Evolutionary conservation across 2,797 vertebrate species (phyloP), one percentile per base, ranked within the genome.

Genomic region (Lophotriccus pileatus): DNA sequence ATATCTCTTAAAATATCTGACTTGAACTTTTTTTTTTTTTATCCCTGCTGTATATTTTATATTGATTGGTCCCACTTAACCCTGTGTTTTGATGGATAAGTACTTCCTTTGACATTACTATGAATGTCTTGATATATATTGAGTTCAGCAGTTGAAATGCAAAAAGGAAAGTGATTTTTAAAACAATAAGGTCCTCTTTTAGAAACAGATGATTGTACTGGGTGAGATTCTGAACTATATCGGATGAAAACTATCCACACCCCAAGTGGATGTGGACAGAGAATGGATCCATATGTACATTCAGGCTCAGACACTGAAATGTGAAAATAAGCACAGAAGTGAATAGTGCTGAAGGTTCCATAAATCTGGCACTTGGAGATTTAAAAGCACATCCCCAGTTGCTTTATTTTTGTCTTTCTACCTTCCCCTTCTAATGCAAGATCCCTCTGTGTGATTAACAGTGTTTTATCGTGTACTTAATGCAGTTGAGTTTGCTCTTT

Each of bases 61-160:
- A 84, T 76, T 92, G 91, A 94, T 92, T 93, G 73, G 52, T 96
- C 67, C 59, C 76, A 79, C 87, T 96, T 96, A 92, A 86, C 73
- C 66, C 50, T 76, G 63, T 78, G 6, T 94, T 90, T 94, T 88
- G 83, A 58, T 79, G 47, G 81, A 53, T 47, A 49, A 84, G 43
- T 66, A 10, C 12, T 81, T 90, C 69, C 52, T 89, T 90, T 90
- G 84, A 86, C 86, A 81, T 36, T 36, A 9, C 44, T 72, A 3
- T 58, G 62, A 63, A 68, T 80, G 41, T 69, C 56, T 59, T 87
- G 46, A 3, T 49, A 9, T 37, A 5, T 53, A 39, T 44, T 91
- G 73, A 86, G 55, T 69, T 72, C 49, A 75, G 23, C 25, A 49
- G 67, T 59, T 68, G 56, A 84, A 88, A 84, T 82, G 11, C 37